Evolutionary conservation across 2,113 vertebrate species (phyloP), one percentile per base, ranked within the genome.

Genomic region (Pedetes capensis): DNA sequence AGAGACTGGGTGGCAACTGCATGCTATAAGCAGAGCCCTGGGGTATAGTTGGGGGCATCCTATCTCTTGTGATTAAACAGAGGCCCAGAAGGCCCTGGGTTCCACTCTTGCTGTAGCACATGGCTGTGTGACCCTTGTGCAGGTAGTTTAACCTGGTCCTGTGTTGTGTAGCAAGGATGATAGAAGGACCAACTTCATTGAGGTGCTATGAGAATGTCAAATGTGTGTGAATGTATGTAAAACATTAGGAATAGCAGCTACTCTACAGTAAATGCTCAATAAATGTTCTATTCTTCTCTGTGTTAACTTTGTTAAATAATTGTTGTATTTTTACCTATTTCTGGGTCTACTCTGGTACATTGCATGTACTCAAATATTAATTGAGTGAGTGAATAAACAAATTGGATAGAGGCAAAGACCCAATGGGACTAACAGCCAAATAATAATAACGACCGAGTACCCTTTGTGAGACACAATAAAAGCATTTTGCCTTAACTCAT

Each of bases 1-100:
- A 90, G n/a, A 91, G 51, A 39, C 37, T 63, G 63, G 55, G 44
- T n/a, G 47, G 7, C 64, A 87, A 44, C 49, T 53, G 89, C 2
- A 0, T 4, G 16, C 55, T 59, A 34, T 47, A 47, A n/a, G 57
- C 22, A 57, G 75, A 64, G n/a, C 13, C 29, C 87, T 51, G 49
- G 23, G 5, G 47, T 11, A 18, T 0, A 3, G 16, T 7, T 14
- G 11, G 14, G 27, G 2, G 4, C 13, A 9, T 63, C 29, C 0
- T 20, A 0, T 8, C 3, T 3, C 22, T 59, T 32, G 17, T 61
- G 51, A 42, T 80, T 55, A 16, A 61, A 44, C 23, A 37, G 59
- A 93, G 14, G 10, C 3, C 59, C 66, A 68, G 37, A 23, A 20
- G 17, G 6, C 39, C 49, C 29, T 0, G 23, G 17, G 32, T 51